These are phyloP conservation scores for Mustela nigripes DNA, from an alignment of 2,113 vertebrate genomes.

Conservation along the genomic window DNA sequence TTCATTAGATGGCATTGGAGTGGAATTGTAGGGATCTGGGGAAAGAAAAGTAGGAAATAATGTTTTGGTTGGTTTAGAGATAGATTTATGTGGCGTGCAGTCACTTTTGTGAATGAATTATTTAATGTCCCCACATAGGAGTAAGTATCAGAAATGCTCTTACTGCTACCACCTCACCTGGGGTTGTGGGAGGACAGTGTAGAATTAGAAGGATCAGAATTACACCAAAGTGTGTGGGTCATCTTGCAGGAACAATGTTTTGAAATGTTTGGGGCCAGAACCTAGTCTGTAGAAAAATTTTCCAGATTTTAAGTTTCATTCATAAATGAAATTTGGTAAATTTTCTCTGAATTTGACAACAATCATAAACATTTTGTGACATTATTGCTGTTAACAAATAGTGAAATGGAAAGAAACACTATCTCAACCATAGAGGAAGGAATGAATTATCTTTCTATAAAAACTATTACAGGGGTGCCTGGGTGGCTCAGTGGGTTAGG, in stretches of 20 bases:
- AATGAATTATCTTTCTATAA: conserved; percentile 34
- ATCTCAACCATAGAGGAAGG: neutral
- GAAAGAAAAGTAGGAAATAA: neutral
- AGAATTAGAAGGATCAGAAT: neutral
- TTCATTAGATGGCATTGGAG: neutral
- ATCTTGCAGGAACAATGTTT: neutral
- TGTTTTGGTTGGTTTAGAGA: neutral
- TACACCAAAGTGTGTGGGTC: neutral
- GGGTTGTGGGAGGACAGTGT: too few relatives aligned
- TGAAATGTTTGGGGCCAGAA: neutral
- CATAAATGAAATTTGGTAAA: conserved; percentile 1
- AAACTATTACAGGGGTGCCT: neutral
- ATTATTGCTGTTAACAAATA: neutral
- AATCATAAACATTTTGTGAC: neutral
- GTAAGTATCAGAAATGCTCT: neutral
- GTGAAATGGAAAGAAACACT: neutral
- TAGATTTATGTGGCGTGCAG: neutral
- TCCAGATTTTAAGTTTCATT: neutral
- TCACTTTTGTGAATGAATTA: neutral
- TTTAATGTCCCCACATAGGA: neutral
- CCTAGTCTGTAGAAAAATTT: neutral
- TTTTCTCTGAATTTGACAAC: conserved; percentile 27
- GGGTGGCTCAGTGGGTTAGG: too few relatives aligned
- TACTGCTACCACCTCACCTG: neutral
- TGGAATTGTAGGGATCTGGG: neutral